Conservation (phyloP, 2,113 vertebrate species). For the Phodopus roborovskii region DNA sequence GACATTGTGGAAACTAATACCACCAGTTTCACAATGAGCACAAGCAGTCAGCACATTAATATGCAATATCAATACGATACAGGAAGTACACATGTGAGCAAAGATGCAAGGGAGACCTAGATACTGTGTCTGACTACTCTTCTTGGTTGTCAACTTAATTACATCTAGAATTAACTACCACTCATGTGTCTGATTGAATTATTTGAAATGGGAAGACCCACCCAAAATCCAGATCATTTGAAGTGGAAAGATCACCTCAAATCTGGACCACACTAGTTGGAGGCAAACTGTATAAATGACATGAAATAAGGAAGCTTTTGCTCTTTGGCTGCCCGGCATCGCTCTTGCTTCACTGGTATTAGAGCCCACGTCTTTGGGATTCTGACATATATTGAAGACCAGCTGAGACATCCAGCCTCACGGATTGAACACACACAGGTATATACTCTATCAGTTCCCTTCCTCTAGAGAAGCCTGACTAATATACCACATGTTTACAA, state of each 20-base stretch:
- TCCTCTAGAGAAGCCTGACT: not conserved
- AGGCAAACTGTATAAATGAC: not conserved
- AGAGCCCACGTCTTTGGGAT: not conserved
- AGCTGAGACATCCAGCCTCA: not conserved
- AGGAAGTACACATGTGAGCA: not conserved
- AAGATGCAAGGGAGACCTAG: not conserved
- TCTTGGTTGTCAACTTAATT: not conserved
- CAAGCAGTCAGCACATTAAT: not conserved
- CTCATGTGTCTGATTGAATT: not conserved
- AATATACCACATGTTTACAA: not conserved
- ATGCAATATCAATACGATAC: not conserved
- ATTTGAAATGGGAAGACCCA: not conserved
- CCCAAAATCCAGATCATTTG: not conserved
- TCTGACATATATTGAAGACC: too few species aligned
- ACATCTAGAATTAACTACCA: not conserved
- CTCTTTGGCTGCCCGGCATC: not conserved
- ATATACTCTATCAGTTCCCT: not conserved
- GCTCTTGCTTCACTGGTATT: not conserved
- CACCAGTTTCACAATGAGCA: not conserved
- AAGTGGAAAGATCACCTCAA: not conserved
- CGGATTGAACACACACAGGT: not conserved
- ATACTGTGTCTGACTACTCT: not conserved
- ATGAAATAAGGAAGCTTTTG: not conserved
- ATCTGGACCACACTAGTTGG: not conserved
- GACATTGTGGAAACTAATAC: not conserved